Evolutionary conservation across 1,140 invertebrate species (phyloP).

Genomic region (Potamilus streckersoni): DNA sequence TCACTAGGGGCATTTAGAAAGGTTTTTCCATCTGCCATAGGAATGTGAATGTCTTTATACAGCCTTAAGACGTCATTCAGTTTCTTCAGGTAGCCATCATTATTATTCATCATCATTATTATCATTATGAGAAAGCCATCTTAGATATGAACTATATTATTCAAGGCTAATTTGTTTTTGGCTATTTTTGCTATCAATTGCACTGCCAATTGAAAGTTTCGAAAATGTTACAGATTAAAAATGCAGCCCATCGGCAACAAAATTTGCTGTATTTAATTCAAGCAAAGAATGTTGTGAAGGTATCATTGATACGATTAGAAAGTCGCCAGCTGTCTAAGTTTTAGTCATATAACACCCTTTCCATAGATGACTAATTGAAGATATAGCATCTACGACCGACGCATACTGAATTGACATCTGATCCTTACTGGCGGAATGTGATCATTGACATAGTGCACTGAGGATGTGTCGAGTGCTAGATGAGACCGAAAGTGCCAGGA

Average conservation of each 20-base stretch:
- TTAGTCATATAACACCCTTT: slow-evolving; percentile 13
- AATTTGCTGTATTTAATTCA: slow-evolving; percentile 16
- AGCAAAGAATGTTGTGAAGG: slow-evolving; percentile 24
- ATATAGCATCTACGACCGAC: slow-evolving; percentile 14
- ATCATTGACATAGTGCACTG: neutral
- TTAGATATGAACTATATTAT: no score
- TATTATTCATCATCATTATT: no score
- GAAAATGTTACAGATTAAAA: neutral
- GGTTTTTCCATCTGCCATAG: no score
- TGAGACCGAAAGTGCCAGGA: slow-evolving; percentile 25
- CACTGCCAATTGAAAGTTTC: no score
- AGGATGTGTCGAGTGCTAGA: slow-evolving; percentile 34
- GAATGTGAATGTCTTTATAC: no score
- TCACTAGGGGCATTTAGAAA: no score
- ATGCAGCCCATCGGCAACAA: slow-evolving; percentile 13
- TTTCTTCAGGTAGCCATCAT: no score
- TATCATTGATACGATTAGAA: slow-evolving; percentile 24
- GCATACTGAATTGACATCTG: slow-evolving; percentile 24
- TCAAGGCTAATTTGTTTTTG: no score
- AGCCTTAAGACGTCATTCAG: no score
- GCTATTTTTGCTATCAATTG: no score
- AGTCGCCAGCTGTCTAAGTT: slow-evolving; percentile 30
- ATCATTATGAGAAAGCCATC: no score
- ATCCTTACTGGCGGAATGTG: neutral
- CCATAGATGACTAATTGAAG: slow-evolving; percentile 11